A percentile compares a stretch with the other conserved stretches of the same genome.
Conservation (phyloP, 2,797 vertebrate genomes). For the Sebastes diploproa region DNA sequence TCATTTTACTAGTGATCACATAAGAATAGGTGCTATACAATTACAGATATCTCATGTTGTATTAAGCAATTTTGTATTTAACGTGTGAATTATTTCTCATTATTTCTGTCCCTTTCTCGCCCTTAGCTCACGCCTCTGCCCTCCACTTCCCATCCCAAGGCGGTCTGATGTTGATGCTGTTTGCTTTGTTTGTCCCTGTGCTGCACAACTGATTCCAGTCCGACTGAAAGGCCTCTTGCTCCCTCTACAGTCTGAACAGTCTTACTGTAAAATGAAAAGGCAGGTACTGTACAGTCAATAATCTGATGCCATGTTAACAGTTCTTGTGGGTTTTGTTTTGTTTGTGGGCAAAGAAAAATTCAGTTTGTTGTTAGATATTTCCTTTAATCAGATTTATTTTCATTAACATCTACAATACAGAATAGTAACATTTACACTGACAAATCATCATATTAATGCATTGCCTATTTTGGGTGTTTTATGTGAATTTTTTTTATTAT, state of each 20-base stretch:
- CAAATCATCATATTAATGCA: neutral
- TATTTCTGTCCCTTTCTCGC: slow-evolving; percentile 1
- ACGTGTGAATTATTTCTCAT: neutral
- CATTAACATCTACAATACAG: neutral
- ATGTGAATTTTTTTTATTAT: neutral
- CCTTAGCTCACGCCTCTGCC: slow-evolving; percentile 34
- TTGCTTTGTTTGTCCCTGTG: slow-evolving; percentile 41
- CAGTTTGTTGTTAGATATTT: neutral
- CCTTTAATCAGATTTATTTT: neutral
- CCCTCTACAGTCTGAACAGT: neutral
- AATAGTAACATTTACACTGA: neutral
- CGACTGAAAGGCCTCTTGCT: slow-evolving; percentile 13
- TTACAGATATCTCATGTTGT: neutral
- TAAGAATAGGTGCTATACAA: neutral
- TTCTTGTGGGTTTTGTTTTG: neutral
- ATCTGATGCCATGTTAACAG: neutral
- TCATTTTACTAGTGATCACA: neutral
- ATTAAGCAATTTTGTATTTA: neutral
- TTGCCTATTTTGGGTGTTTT: neutral
- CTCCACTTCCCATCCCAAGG: slow-evolving; percentile 19
- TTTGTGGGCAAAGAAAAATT: neutral
- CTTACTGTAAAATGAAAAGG: neutral
- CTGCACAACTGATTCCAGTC: slow-evolving; percentile 44
- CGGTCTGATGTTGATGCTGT: slow-evolving; percentile 42
- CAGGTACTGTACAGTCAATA: neutral